These are phyloP conservation scores for Aphidoletes aphidimyza DNA, from an alignment of 2,888 invertebrate species.

Conservation along the genomic window DNA sequence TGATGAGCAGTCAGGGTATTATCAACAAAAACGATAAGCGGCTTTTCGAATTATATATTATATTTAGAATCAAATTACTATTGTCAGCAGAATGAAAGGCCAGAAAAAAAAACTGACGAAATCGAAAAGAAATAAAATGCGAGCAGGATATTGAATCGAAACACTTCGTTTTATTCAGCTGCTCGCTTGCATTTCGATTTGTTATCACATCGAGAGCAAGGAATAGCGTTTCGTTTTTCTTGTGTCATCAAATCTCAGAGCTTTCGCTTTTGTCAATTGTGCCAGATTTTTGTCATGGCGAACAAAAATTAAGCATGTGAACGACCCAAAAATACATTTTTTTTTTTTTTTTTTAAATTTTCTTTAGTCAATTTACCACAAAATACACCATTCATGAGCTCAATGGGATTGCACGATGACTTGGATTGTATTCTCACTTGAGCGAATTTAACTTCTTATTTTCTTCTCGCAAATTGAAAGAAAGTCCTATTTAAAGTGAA, in stretches of 20 bases:
- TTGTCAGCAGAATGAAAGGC: conserved; percentile 53
- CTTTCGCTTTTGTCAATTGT: neutral
- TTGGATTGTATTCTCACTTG: neutral
- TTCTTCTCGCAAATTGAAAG: neutral
- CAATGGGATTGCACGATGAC: neutral
- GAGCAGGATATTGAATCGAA: conserved; percentile 42
- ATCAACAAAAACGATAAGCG: conserved; percentile 54
- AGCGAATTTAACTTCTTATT: neutral
- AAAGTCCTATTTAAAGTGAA: neutral
- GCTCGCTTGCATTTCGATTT: too few species aligned
- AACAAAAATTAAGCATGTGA: conserved; percentile 11
- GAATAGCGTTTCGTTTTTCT: neutral
- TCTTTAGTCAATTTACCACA: conserved; percentile 42
- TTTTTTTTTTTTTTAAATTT: too few species aligned
- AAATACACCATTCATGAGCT: neutral
- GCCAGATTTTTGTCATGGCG: too few species aligned
- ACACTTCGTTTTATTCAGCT: neutral
- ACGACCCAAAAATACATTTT: neutral
- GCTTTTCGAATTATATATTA: conserved; percentile 54
- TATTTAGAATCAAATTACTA: conserved; percentile 53
- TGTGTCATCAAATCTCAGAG: neutral
- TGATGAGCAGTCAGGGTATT: neutral
- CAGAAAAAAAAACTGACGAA: conserved; percentile 38
- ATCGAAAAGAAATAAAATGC: conserved; percentile 35
- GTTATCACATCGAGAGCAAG: neutral